Base-by-base conservation (phyloP, 2,888 invertebrate genomes). In the Lysandra coridon region DNA sequence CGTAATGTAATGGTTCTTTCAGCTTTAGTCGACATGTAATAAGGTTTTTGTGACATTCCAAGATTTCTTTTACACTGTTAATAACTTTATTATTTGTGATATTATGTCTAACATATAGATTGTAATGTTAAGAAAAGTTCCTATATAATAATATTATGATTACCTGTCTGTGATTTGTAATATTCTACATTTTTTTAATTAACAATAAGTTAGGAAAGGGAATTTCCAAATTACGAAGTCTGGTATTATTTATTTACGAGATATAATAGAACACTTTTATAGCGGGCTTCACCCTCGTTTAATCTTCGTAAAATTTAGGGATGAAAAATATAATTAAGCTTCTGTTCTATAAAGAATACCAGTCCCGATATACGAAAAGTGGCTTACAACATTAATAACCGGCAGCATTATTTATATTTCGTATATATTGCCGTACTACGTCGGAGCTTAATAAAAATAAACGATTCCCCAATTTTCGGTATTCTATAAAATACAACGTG, bases 401-500 rank as follows among this genome's bases (percentile, higher is more conserved):
- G 12, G 14, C 23, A 75, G 10, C 75, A 75, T 75, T 49, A 75
- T 75, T 75, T 75, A 49, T 49, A 49, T 75, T 64, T 64, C 64
- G 23, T 53, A 14, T 40, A 17, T 37, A 44, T 74, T 40, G 74
- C 1, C 44, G n/a, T 76, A 76, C 17, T 57, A 5, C 6, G 76
- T 30, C 57, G 14, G 6, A 14, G 33, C 53, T 76, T 76, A 75
- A 37, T 76, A 53, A 76, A 76, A 53, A 76, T 53, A 49, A 57
- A 57, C 49, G 57, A 53, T 53, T 69, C 57, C 53, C 53, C 76
- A 76, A 76, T 76, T 76, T 76, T 76, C 76, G 53, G 14, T 12
- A 57, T 49, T 76, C 57, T 57, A 57, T 75, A 49, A 75, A 53
- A 76, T 33, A 76, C 57, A 74, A 76, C 17, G 17, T 6, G 23